Evolutionary conservation across 2,113 vertebrate genomes (phyloP).

Genomic region (Ammodytes dubius): DNA sequence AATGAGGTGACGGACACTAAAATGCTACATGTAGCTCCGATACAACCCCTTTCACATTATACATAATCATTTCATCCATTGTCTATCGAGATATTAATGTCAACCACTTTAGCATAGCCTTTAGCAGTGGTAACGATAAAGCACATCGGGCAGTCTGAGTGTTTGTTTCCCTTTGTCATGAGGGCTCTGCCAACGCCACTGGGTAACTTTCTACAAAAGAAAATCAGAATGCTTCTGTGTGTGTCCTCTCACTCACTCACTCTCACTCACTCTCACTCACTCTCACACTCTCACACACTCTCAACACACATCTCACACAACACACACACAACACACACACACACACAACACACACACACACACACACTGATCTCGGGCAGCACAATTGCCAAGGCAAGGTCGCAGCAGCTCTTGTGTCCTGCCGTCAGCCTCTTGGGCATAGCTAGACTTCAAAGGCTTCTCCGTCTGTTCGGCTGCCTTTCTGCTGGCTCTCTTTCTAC

Average conservation of each 20-base stretch:
- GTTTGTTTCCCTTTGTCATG: background rate
- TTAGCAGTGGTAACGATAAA: background rate
- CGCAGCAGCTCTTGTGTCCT: constrained; percentile 47
- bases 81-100: background rate
- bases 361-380: constrained; percentile 57
- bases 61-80: background rate
- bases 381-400: constrained; percentile 67
- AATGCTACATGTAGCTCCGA: background rate
- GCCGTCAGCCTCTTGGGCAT: constrained; percentile 60
- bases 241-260: no score
- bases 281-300: no score
- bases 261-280: no score
- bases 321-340: no score
- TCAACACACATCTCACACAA: no score
- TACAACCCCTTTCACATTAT: background rate
- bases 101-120: background rate
- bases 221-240: constrained; percentile 26
- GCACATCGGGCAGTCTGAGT: background rate
- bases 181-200: background rate
- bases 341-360: constrained; percentile 6
- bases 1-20: no score
- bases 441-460: constrained; percentile 61
- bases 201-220: background rate
- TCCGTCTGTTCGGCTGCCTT: constrained; percentile 12
- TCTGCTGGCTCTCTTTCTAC: constrained; percentile 3